Evolutionary conservation across 2,797 vertebrate species (phyloP), one percentile per base, ranked within the genome.

Genomic region (Poecilia gillii): DNA sequence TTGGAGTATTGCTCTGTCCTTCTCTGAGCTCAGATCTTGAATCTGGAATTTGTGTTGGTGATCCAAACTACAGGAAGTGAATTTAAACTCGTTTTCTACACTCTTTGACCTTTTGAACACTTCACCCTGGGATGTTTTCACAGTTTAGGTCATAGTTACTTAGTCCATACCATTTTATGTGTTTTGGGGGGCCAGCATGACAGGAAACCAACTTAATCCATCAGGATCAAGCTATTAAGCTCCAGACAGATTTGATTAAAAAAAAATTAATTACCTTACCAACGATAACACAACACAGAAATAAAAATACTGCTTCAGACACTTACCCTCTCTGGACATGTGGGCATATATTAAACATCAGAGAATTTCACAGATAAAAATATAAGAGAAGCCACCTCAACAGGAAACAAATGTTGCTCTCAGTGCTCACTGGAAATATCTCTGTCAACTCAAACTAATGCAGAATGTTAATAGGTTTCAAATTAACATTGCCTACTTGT

Each of bases 401-500:
- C 76, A 76, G 81, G 90, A 94, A 94, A 89, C 89, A 92, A 93
- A 89, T 84, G 85, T 77, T 75, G 73, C 80, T 77, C 36, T 76
- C 72, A 75, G 77, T 36, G 76, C 85, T 85, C 83, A 83, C 91
- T 74, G 80, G 89, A 89, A 92, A 90, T 73, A 90, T 92, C 88
- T 90, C 83, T 87, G 84, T 88, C 90, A 90, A 91, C 86, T 84
- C 33, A 81, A 91, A 90, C 87, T 78, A 62, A 83, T 85, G 88
- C n/a, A 88, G 86, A 93, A 94, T 87, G 88, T 92, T 95, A 94
- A 96, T 90, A 91, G 90, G 86, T 89, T 93, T 94, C 90, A 88
- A 94, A 94, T 95, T 90, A 95, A 93, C 91, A 88, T 91, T 92
- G 90, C 91, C 94, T 94, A 87, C 91, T 89, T 94, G 93, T 94